Evolutionary conservation across 2,113 vertebrate species (phyloP), one percentile per base, ranked within the genome.

Genomic region (Tretioscincus oriximinensis): DNA sequence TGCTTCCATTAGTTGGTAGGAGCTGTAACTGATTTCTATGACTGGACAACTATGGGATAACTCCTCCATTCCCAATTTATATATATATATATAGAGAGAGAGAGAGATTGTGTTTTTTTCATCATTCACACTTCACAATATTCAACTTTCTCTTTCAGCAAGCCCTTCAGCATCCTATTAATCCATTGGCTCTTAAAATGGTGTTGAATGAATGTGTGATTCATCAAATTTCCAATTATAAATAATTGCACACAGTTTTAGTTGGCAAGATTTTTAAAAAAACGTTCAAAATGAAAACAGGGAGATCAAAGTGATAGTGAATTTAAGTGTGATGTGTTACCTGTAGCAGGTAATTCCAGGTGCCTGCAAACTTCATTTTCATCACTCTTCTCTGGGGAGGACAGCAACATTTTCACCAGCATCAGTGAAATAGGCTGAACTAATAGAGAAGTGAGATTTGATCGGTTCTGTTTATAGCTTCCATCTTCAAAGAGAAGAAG

Each of bases 391-490:
- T 91, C 85, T 7, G 91, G 82, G 0, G 89, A 89, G 41, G 95
- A 94, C 72, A 96, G 22, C 1, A 99, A 90, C 35, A 90, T 95
- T 91, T 92, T 95, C 81, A 94, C 97, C 4, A 99, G 94, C 60
- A 88, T 82, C 9, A 95, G 91, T 45, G 98, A 97, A 87, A 99
- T 92, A 51, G 98, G 97, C 89, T 99, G 98, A 5, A 99, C 97
- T 79, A 99, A 81, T 45, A 99, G 80, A 1, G 93, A 92, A 1
- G 97, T 97, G 83, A 97, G 92, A 89, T 94, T 96, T 54, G 63
- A 61, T 10, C 63, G 91, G 64, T 88, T 90, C 35, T 95, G 94
- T 83, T 94, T 94, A 84, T 94, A 94, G 89, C 92, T 94, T 71
- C 94, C 96, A 91, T 90, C 96, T 96, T 76, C 51, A 70, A 76